Evolutionary conservation across 2,797 vertebrate species (phyloP).

Genomic region (Cyprinodon diabolis): DNA sequence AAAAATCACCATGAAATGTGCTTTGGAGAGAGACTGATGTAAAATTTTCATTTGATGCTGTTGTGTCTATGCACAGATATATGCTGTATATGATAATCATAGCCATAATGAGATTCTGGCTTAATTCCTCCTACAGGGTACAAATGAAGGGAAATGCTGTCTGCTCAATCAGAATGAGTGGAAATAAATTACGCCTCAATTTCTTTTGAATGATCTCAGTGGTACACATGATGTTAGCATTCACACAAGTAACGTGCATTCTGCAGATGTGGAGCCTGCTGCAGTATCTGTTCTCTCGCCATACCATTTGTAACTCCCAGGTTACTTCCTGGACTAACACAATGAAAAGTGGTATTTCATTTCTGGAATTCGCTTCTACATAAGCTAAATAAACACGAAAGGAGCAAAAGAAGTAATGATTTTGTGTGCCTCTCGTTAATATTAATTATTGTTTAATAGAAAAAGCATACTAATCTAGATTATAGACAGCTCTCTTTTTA

Average conservation of each 20-base stretch:
- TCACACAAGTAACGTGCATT: constrained; percentile 1
- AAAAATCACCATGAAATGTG: constrained; percentile 28
- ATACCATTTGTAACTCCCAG: not conserved
- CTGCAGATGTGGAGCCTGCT: constrained; percentile 10
- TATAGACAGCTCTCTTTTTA: not conserved
- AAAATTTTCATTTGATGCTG: constrained; percentile 16
- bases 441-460: not conserved
- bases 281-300: not conserved
- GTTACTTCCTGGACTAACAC: not conserved
- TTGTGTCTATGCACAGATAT: not conserved
- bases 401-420: too few species aligned
- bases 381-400: too few species aligned
- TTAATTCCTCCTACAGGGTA: not conserved
- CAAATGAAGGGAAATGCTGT: not conserved
- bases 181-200: constrained; percentile 19
- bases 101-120: constrained; percentile 3
- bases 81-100: not conserved
- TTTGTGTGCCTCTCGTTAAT: not conserved
- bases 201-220: constrained; percentile 13
- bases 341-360: not conserved
- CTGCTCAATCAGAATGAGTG: constrained; percentile 22
- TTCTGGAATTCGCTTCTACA: not conserved
- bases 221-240: constrained; percentile 14
- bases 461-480: not conserved
- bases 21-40: constrained; percentile 19